These are phyloP conservation scores for Eremobia ochroleuca DNA, from an alignment of 2,888 invertebrate species.

Conservation along the genomic window DNA sequence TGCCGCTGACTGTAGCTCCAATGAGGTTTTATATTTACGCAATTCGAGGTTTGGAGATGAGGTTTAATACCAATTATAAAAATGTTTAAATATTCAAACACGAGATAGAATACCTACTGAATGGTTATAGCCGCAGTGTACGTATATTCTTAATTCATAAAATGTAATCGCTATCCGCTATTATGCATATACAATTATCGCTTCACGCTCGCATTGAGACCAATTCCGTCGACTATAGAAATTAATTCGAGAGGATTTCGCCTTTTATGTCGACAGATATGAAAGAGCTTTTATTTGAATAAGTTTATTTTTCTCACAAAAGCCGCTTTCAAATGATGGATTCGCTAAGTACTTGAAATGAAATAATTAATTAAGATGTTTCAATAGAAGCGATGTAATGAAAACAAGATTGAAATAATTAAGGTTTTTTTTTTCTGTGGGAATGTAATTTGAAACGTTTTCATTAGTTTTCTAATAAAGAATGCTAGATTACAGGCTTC, in stretches of 20 bases:
- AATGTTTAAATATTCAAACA: not conserved
- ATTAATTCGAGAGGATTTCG: constrained; percentile 60
- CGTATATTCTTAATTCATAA: not conserved
- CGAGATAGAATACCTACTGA: not conserved
- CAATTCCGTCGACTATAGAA: constrained; percentile 27
- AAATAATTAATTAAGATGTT: constrained; percentile 59
- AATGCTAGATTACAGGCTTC: not conserved
- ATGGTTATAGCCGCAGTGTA: not conserved
- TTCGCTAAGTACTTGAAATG: constrained; percentile 46
- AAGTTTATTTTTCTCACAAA: constrained; percentile 64
- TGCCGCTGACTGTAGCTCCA: too few species aligned
- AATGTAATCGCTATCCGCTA: not conserved
- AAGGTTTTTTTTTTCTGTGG: constrained; percentile 7
- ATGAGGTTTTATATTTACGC: not conserved
- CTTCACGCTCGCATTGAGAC: constrained; percentile 29
- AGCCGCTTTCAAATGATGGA: constrained; percentile 51
- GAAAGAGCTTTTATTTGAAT: constrained; percentile 59
- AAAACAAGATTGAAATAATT: constrained; percentile 35
- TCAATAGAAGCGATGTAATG: constrained; percentile 26
- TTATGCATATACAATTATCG: not conserved
- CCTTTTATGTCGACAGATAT: constrained; percentile 58
- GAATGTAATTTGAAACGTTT: constrained; percentile 6
- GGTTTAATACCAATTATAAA: too few species aligned
- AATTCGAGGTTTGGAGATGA: not conserved
- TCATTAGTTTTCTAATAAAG: constrained; percentile 6